A percentile compares a stretch with the other conserved stretches of the same genome.
Conservation (phyloP, 2,113 vertebrate genomes). For the Mugil cephalus region DNA sequence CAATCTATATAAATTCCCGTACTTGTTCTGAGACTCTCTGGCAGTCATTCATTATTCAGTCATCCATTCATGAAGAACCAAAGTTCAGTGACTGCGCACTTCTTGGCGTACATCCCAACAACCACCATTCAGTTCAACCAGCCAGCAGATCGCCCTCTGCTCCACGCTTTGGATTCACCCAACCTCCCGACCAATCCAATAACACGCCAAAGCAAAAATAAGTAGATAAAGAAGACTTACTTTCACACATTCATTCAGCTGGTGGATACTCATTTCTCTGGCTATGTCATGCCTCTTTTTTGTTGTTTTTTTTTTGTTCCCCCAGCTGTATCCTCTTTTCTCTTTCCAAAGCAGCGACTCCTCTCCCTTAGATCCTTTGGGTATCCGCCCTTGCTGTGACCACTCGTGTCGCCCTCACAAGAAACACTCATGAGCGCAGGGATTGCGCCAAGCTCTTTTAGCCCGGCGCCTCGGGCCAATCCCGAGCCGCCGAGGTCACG, state of each 20-base stretch:
- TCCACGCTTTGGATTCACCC: not conserved
- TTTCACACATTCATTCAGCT: slow-evolving; percentile 69
- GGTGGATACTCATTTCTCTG: slow-evolving; percentile 73
- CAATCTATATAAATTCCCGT: not conserved
- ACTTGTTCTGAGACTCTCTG: no score
- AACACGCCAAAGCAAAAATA: not conserved
- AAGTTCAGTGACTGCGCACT: slow-evolving; percentile 28
- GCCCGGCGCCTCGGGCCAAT: slow-evolving; percentile 66
- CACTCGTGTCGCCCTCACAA: slow-evolving; percentile 39
- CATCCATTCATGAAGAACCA: slow-evolving; percentile 30
- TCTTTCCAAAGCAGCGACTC: slow-evolving; percentile 17
- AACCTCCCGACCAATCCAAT: not conserved
- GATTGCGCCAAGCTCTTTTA: slow-evolving; percentile 75
- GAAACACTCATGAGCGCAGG: slow-evolving; percentile 64
- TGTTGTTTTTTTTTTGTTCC: not conserved
- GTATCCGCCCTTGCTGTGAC: slow-evolving; percentile 20
- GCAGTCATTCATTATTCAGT: slow-evolving; percentile 9
- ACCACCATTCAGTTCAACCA: not conserved
- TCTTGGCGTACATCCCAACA: slow-evolving; percentile 8
- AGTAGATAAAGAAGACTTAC: slow-evolving; percentile 68
- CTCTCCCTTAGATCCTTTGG: slow-evolving; percentile 46
- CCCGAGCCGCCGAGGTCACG: slow-evolving; percentile 53
- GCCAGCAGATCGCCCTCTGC: not conserved
- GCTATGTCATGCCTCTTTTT: slow-evolving; percentile 58
- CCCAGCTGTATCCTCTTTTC: not conserved